Evolutionary conservation across 1,140 invertebrate genomes (phyloP), one percentile per base, ranked within the genome.

Genomic region (Eumaeus atala): DNA sequence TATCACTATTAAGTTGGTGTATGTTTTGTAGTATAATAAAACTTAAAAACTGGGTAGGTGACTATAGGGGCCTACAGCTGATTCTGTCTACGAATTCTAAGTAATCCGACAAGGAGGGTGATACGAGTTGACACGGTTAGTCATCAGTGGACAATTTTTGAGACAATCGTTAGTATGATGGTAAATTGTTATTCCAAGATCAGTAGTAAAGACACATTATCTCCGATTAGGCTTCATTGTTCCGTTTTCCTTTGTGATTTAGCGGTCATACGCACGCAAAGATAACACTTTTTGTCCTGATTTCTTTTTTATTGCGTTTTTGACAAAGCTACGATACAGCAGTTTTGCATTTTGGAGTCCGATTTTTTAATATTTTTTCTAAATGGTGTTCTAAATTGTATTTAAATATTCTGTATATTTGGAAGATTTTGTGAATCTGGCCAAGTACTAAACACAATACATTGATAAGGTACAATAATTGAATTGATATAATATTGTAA

Each of bases 201-300:
- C 67, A 53, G 57, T 56, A 71, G 67, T 51, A 72, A 64, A 66
- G 67, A 60, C 64, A 68, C 74, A 70, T 66, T 58, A 60, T 71
- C 60, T 52, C 59, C 67, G 75, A 83, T 79, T 79, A 62, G 74
- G 67, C 77, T 67, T 64, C 74, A 74, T 67, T 72, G 66, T 73
- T 70, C 66, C 58, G 64, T 67, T 74, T 77, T 78, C 75, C 83
- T 86, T 86, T 86, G 80, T 86, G 83, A 81, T 79, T 77, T 66
- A 58, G 62, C 70, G 69, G 66, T 68, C 76, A 74, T 77, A 75
- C 59, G 66, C 56, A 54, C 52, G 57, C 53, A 61, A 50, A 80
- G 79, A 85, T 84, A 84, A 84, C 72, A 67, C 77, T 73, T 83
- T 80, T 78, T 73, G 65, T 70, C 72, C 50, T 59, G 61, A 64